Evolutionary conservation across 2,888 invertebrate genomes (phyloP).

Genomic region (Apantesis nais): DNA sequence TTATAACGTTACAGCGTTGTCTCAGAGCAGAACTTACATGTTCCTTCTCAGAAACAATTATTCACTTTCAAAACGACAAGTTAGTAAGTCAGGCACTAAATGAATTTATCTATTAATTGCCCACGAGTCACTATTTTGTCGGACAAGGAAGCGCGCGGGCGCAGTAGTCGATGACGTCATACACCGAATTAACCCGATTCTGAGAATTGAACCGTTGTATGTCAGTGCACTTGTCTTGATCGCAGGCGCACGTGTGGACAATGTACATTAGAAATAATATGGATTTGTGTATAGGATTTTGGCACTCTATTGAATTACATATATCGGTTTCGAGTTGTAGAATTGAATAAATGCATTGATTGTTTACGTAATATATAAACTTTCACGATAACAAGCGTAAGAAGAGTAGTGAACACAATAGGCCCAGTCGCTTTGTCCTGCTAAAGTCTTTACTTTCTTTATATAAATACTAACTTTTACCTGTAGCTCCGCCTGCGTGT

Average conservation of each 20-base stretch:
- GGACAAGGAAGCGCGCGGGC: conserved; percentile 67
- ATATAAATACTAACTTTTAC: not conserved
- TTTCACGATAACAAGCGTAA: not conserved
- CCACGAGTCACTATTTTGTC: conserved; percentile 56
- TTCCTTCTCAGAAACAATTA: conserved; percentile 35
- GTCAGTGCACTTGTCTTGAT: conserved; percentile 78
- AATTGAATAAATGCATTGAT: not conserved
- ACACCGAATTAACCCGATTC: conserved; percentile 80
- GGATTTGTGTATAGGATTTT: conserved; percentile 21
- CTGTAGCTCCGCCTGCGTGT: too few relatives aligned
- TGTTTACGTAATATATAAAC: not conserved
- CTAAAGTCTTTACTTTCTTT: not conserved
- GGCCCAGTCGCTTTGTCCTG: not conserved
- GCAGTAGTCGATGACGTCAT: conserved; percentile 71
- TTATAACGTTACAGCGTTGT: conserved; percentile 17
- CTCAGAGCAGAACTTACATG: conserved; percentile 3
- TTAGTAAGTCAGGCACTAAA: conserved; percentile 53
- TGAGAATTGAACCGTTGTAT: conserved; percentile 74
- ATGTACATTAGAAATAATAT: conserved; percentile 44
- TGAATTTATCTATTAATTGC: conserved; percentile 58
- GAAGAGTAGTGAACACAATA: not conserved
- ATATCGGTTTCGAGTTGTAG: not conserved
- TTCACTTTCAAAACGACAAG: conserved; percentile 45
- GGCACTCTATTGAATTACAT: conserved; percentile 2
- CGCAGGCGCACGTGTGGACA: conserved; percentile 72